These are phyloP conservation scores for Amphipyra berbera DNA, from an alignment of 2,888 invertebrate species.

Conservation along the genomic window DNA sequence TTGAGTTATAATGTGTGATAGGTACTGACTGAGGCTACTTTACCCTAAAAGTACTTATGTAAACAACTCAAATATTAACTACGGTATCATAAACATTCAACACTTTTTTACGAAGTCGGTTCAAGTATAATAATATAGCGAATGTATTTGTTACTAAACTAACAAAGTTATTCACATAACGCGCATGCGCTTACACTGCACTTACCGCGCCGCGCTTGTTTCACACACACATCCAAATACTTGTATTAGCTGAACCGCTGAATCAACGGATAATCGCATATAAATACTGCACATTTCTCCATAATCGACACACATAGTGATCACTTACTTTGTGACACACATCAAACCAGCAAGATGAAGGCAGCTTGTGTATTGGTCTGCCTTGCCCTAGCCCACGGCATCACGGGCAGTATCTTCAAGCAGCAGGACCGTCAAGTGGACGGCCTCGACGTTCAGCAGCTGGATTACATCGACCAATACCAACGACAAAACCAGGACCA, in stretches of 20 bases:
- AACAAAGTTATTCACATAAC: constrained; percentile 16
- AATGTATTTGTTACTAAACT: neutral
- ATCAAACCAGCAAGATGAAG: constrained; percentile 78
- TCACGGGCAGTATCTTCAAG: constrained; percentile 79
- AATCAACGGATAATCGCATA: constrained; percentile 62
- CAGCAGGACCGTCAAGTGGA: constrained; percentile 63
- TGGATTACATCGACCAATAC: constrained; percentile 65
- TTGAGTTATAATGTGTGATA: no score
- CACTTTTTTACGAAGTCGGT: no score
- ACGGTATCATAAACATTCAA: no score
- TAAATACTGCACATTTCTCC: constrained; percentile 62
- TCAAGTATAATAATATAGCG: neutral
- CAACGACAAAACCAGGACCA: no score
- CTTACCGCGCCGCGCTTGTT: constrained; percentile 40
- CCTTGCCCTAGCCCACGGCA: constrained; percentile 75
- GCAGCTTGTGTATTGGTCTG: constrained; percentile 77
- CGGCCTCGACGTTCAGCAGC: constrained; percentile 64
- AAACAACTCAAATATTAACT: no score
- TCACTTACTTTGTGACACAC: constrained; percentile 48
- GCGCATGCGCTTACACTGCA: constrained; percentile 49
- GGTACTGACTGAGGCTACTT: no score
- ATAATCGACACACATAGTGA: constrained; percentile 54
- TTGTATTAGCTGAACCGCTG: constrained; percentile 62
- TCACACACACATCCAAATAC: constrained; percentile 26
- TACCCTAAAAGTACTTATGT: no score